These are phyloP conservation scores for Catostylus mosaicus DNA, from an alignment of 30 jellyfish, hydroid and myxozoan species.

Conservation along the genomic window DNA sequence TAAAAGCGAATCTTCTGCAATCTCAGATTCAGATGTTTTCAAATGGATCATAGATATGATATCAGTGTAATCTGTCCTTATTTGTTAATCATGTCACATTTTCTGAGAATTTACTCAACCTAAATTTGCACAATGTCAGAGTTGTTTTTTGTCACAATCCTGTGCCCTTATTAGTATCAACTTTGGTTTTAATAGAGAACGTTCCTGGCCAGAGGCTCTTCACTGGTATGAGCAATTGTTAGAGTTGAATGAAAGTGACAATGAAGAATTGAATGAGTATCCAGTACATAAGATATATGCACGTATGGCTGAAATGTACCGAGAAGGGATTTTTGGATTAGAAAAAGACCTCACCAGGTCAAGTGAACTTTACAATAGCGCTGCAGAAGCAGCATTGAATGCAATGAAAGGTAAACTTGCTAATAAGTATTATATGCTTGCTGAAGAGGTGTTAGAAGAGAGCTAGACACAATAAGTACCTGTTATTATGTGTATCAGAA, in stretches of 20 bases:
- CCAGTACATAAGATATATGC: conserved; percentile 89
- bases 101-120: too few species aligned
- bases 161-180: too few species aligned
- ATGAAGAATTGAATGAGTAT: conserved; percentile 49
- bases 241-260: conserved; percentile 33
- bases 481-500: too few species aligned
- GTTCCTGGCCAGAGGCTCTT: conserved; percentile 90
- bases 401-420: conserved; percentile 96
- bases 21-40: too few species aligned
- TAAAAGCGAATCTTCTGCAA: too few species aligned
- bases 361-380: conserved; percentile 90
- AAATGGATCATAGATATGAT: too few species aligned
- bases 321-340: conserved; percentile 92
- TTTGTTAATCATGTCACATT: too few species aligned
- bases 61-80: too few species aligned
- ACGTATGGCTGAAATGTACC: conserved; percentile 96
- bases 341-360: conserved; percentile 86
- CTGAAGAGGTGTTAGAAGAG: conserved; percentile 80
- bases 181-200: conserved; percentile 62
- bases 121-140: too few species aligned
- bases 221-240: conserved; percentile 89
- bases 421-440: conserved; percentile 88
- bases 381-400: conserved; percentile 95
- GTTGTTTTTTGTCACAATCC: too few species aligned
- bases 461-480: too few species aligned